Percentiles rank a stretch among this genome's conserved stretches.
Evolutionary conservation across 2,797 vertebrate genomes (phyloP).

Genomic region (Petrocephalus schoutedeni): DNA sequence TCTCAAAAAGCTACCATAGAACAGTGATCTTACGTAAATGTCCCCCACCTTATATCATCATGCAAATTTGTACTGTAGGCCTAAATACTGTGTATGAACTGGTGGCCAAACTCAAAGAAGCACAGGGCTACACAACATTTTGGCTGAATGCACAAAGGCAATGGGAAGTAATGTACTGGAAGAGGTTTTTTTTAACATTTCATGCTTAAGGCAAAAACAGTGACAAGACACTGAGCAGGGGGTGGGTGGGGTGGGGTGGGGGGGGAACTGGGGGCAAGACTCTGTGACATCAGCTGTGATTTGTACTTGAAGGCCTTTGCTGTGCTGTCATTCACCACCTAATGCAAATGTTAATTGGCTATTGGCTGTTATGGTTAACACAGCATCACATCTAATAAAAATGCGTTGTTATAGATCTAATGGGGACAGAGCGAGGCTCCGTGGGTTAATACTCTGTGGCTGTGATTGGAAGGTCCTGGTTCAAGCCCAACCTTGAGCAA

Average conservation of each 20-base stretch:
- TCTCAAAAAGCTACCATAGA: background rate
- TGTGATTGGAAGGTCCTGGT: too few relatives aligned
- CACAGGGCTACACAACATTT: background rate
- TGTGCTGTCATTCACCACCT: background rate
- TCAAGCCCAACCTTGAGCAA: too few relatives aligned
- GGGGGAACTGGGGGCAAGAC: background rate
- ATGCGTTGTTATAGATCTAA: background rate
- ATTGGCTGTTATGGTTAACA: background rate
- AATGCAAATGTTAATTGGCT: background rate
- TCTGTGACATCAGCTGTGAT: background rate
- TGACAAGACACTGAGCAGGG: background rate
- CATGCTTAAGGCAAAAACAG: background rate
- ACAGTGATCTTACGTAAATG: background rate
- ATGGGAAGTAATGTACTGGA: background rate
- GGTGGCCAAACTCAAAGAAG: background rate
- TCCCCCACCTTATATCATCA: background rate
- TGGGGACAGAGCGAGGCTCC: background rate
- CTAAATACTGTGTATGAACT: background rate
- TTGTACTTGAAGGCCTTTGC: background rate
- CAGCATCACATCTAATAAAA: background rate
- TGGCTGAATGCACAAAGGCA: background rate
- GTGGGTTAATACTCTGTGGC: too few relatives aligned
- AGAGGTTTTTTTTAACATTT: background rate
- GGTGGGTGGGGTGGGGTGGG: too few relatives aligned
- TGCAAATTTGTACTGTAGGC: background rate